Base-by-base conservation (phyloP, 2,797 vertebrate genomes). In the Dromococcyx pavoninus region DNA sequence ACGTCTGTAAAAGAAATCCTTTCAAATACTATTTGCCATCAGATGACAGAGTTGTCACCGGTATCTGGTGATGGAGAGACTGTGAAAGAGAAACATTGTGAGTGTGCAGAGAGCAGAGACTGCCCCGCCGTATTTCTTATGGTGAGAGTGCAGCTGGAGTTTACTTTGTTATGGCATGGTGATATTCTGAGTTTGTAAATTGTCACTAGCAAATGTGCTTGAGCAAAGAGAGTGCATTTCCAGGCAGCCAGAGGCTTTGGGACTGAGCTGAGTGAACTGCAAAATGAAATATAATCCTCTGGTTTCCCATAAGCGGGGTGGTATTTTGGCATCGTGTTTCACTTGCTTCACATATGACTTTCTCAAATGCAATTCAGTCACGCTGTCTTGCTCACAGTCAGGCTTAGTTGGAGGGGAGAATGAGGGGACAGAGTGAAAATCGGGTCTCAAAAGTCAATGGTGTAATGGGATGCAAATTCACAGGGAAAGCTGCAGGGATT, bases 221-320 rank as follows among this genome's bases (percentile, higher is more conserved):
- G 66, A 88, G 73, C 77, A 70, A 44, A 77, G 62, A 54, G 10
- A 6, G 22, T 53, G 48, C 48, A 61, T 86, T 85, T 91, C 67
- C 67, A 57, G 80, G 74, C 72, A 93, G 78, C 11, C 64, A 33
- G 60, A 35, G 56, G 82, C 88, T 76, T 91, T 73, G 67, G 71
- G 62, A 69, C 76, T 94, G 74, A 88, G 80, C 77, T 75, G 83
- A 41, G 79, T 7, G 76, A 73, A 33, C 54, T 76, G 44, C 62
- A 57, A 17, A 60, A 54, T 71, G 83, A 93, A 96, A 96, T 67
- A 22, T 37, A 92, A 88, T 79, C 67, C 67, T 43, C 64, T 71
- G 12, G 1, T 61, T 94, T 92, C 93, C 86, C 71, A 8, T 70
- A 70, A 92, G 69, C 0, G 0, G 60, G 17, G 23, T 30, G 80